These are phyloP conservation scores for Microchrysa polita DNA, from an alignment of 2,888 invertebrate species.

Conservation along the genomic window DNA sequence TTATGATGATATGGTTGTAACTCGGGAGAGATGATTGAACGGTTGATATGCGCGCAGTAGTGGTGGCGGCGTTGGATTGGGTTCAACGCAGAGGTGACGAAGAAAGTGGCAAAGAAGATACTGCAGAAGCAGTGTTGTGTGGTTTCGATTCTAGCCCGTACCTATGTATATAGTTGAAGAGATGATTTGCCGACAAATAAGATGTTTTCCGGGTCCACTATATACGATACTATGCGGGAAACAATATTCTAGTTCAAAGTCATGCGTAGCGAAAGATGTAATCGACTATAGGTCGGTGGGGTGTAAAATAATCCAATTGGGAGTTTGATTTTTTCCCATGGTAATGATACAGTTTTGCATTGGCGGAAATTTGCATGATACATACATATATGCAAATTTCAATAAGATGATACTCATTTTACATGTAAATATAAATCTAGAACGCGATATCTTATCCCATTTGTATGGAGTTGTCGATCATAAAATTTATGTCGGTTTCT, in stretches of 20 bases:
- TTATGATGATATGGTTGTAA: too few relatives aligned
- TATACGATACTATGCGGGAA: neutral
- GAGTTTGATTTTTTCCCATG: conserved; percentile 2
- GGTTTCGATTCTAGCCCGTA: neutral
- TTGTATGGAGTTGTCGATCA: too few relatives aligned
- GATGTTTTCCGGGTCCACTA: neutral
- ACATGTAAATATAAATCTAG: too few relatives aligned
- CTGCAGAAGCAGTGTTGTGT: neutral
- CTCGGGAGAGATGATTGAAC: conserved; percentile 28
- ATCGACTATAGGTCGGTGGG: neutral
- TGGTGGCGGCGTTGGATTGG: neutral
- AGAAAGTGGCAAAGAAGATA: conserved; percentile 21
- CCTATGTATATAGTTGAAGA: neutral
- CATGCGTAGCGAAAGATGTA: conserved; percentile 14
- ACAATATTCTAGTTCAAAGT: conserved; percentile 10
- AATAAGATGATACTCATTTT: too few relatives aligned
- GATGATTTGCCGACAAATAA: neutral
- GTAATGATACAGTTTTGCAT: neutral
- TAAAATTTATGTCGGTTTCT: too few relatives aligned
- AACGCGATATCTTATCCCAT: too few relatives aligned
- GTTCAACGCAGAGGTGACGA: conserved; percentile 9
- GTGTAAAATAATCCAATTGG: neutral
- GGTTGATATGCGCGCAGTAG: neutral
- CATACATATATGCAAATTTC: too few relatives aligned
- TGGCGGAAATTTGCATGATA: too few relatives aligned